Percentiles rank a stretch among this genome's conserved stretches.
These are phyloP conservation scores for Lordiphosa stackelbergi DNA, from an alignment of 1,140 invertebrate genomes.

Conservation along the genomic window DNA sequence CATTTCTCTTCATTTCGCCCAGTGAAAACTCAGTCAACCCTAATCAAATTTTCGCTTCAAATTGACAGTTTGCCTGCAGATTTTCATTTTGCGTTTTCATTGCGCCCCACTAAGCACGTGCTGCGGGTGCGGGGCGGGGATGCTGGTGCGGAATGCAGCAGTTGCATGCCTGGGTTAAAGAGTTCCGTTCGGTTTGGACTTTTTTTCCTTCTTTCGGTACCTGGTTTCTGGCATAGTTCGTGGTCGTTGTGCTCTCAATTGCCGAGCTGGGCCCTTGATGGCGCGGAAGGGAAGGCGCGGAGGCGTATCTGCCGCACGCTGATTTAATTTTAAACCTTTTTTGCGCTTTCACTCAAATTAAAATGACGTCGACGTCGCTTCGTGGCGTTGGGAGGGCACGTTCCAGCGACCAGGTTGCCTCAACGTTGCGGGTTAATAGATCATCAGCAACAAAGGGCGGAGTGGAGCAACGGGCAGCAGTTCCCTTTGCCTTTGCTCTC, in stretches of 20 bases:
- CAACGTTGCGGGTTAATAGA: conserved; percentile 49
- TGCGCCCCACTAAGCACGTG: conserved; percentile 46
- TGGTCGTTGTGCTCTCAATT: conserved; percentile 26
- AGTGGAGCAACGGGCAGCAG: background rate
- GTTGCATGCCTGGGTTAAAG: conserved; percentile 34
- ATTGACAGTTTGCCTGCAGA: conserved; percentile 54
- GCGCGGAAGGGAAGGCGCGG: background rate
- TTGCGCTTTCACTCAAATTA: conserved; percentile 62
- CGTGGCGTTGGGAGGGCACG: conserved; percentile 3
- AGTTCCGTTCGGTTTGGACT: conserved; percentile 24
- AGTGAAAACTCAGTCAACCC: conserved; percentile 42
- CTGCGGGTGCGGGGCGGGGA: background rate
- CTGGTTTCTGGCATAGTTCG: conserved; percentile 14
- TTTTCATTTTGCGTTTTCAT: conserved; percentile 50
- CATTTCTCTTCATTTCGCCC: conserved; percentile 29
- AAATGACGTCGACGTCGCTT: conserved; percentile 41
- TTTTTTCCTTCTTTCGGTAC: conserved; percentile 15
- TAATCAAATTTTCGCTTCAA: conserved; percentile 60
- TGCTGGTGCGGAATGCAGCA: background rate
- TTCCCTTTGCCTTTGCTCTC: conserved; percentile 33
- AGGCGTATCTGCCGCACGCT: conserved; percentile 30
- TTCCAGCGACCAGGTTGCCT: conserved; percentile 18
- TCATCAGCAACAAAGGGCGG: conserved; percentile 24
- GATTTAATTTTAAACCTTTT: conserved; percentile 72
- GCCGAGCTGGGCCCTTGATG: conserved; percentile 13